Percentiles rank a stretch among this genome's conserved stretches.
Evolutionary conservation across 2,113 vertebrate genomes (phyloP).

Genomic region (Epinephelus cyanopodus): DNA sequence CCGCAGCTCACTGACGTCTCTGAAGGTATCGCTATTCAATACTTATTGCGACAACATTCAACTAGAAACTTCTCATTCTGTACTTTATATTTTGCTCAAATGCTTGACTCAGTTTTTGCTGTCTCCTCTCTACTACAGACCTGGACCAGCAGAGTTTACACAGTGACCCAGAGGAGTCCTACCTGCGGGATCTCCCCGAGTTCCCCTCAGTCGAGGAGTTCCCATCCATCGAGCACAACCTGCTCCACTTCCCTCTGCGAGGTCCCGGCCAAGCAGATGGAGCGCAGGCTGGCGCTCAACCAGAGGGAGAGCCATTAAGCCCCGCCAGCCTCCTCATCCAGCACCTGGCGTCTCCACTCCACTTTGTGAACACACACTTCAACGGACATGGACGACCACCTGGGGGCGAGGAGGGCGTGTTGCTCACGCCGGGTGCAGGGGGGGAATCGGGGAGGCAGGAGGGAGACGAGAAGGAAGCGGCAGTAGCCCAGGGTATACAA

Average conservation of each 20-base stretch:
- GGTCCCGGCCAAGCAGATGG: conserved; percentile 16
- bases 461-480: conserved; percentile 15
- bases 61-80: not conserved
- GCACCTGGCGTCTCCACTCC: conserved; percentile 92
- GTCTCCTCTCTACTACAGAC: conserved; percentile 84
- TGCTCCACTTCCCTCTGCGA: conserved; percentile 78
- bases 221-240: conserved; percentile 84
- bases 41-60: no score
- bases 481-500: conserved; percentile 61
- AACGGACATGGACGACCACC: conserved; percentile 87
- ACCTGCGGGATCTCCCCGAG: conserved; percentile 90
- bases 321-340: conserved; percentile 89
- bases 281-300: conserved; percentile 11
- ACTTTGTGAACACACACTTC: conserved; percentile 99
- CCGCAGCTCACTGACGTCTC: conserved; percentile 95
- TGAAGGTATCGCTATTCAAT: conserved; percentile 85
- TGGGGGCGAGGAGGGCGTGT: conserved; percentile 53
- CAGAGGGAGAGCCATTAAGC: conserved; percentile 67
- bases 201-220: conserved; percentile 89
- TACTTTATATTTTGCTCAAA: not conserved
- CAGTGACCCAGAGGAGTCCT: conserved; percentile 93
- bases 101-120: not conserved
- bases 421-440: conserved; percentile 40
- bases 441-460: not conserved
- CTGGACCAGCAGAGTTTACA: conserved; percentile 94